These are phyloP conservation scores for Calameuta filiformis DNA, from an alignment of 2,888 invertebrate species.

Conservation along the genomic window DNA sequence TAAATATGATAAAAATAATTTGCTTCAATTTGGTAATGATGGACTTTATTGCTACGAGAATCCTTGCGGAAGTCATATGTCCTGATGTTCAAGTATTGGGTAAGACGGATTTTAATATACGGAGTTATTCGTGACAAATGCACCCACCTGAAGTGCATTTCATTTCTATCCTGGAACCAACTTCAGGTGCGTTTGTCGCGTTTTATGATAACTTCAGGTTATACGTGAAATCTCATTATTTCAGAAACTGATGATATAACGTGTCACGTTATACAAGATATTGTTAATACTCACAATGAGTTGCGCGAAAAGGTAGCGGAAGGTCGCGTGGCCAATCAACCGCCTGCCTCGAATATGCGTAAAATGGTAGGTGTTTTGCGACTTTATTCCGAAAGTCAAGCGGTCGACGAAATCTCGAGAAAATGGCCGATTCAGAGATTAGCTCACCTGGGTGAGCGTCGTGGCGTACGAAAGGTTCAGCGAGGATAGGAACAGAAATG, in stretches of 20 bases:
- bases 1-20: not conserved
- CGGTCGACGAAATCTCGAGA: too few relatives aligned
- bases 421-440: too few relatives aligned
- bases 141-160: too few relatives aligned
- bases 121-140: not conserved
- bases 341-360: constrained; percentile 68
- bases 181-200: not conserved
- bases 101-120: not conserved
- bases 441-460: too few relatives aligned
- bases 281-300: constrained; percentile 62
- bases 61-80: not conserved
- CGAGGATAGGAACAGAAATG: too few relatives aligned
- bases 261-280: constrained; percentile 25
- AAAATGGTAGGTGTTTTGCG: constrained; percentile 55
- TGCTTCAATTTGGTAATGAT: not conserved
- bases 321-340: constrained; percentile 68
- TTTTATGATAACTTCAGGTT: not conserved
- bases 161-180: not conserved
- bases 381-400: too few relatives aligned
- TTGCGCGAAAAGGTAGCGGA: constrained; percentile 68
- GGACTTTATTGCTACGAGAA: not conserved
- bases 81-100: not conserved
- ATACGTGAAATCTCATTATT: not conserved
- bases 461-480: too few relatives aligned
- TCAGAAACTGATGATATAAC: constrained; percentile 23